phyloP scores from a whole-genome alignment of 2,888 invertebrate species.

The Rosalia funebris region DNA sequence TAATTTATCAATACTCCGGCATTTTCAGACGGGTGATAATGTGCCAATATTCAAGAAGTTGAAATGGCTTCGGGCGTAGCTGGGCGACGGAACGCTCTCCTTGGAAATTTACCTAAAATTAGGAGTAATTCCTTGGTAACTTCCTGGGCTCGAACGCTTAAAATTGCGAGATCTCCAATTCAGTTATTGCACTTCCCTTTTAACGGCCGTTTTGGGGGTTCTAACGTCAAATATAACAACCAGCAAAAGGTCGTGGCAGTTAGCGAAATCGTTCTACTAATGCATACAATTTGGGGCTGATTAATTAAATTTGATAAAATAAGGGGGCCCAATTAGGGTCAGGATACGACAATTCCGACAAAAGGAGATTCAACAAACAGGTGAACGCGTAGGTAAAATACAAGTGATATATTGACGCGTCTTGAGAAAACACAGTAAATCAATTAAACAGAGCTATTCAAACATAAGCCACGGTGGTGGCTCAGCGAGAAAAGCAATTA shows the following conservation, averaged over 20 bases:
- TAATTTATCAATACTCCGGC: slow-evolving; percentile 18
- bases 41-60: slow-evolving; percentile 24
- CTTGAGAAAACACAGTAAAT: too few species aligned
- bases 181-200: neutral
- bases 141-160: neutral
- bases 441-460: too few species aligned
- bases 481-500: too few species aligned
- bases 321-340: too few species aligned
- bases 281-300: neutral
- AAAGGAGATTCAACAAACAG: too few species aligned
- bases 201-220: neutral
- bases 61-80: slow-evolving; percentile 16
- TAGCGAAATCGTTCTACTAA: neutral
- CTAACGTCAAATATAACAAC: neutral
- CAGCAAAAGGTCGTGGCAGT: neutral
- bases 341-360: too few species aligned
- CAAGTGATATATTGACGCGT: too few species aligned
- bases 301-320: neutral
- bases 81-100: slow-evolving; percentile 6
- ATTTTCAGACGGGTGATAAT: slow-evolving; percentile 16
- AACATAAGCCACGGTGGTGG: too few species aligned
- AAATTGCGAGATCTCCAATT: neutral
- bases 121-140: slow-evolving; percentile 4
- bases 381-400: too few species aligned
- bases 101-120: slow-evolving; percentile 16